Percentiles rank a stretch among this genome's conserved stretches.
These are phyloP conservation scores for Congeria kusceri DNA, from an alignment of 2,888 invertebrate genomes.

Conservation along the genomic window DNA sequence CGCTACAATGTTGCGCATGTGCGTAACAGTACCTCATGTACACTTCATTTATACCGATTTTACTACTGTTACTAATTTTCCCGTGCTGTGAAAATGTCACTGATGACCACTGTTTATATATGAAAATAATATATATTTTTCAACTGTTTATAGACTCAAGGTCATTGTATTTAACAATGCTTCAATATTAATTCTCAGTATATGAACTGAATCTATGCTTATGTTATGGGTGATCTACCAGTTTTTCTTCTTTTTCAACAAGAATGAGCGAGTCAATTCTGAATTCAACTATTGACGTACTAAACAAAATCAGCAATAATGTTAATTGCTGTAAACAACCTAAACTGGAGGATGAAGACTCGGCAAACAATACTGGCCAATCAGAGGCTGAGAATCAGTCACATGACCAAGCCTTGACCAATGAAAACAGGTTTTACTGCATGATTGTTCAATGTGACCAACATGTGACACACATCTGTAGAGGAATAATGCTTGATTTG, in stretches of 20 bases:
- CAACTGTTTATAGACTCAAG: too few relatives aligned
- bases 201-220: too few relatives aligned
- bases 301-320: conserved; percentile 66
- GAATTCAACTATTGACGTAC: conserved; percentile 68
- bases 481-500: not conserved
- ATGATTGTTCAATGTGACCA: not conserved
- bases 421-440: conserved; percentile 46
- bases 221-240: too few relatives aligned
- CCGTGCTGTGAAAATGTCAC: too few relatives aligned
- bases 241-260: conserved; percentile 6
- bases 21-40: too few relatives aligned
- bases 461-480: not conserved
- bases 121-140: too few relatives aligned
- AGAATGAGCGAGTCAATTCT: conserved; percentile 75
- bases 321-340: conserved; percentile 45
- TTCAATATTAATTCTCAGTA: too few relatives aligned
- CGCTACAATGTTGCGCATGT: too few relatives aligned
- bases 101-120: too few relatives aligned
- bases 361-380: conserved; percentile 18
- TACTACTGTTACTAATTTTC: too few relatives aligned
- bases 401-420: conserved; percentile 27
- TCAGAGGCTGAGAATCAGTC: conserved; percentile 34
- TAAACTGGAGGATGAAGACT: conserved; percentile 22
- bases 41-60: too few relatives aligned
- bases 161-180: too few relatives aligned